Evolutionary conservation across 2,113 vertebrate genomes (phyloP).

Genomic region (Pelodiscus sinensis): DNA sequence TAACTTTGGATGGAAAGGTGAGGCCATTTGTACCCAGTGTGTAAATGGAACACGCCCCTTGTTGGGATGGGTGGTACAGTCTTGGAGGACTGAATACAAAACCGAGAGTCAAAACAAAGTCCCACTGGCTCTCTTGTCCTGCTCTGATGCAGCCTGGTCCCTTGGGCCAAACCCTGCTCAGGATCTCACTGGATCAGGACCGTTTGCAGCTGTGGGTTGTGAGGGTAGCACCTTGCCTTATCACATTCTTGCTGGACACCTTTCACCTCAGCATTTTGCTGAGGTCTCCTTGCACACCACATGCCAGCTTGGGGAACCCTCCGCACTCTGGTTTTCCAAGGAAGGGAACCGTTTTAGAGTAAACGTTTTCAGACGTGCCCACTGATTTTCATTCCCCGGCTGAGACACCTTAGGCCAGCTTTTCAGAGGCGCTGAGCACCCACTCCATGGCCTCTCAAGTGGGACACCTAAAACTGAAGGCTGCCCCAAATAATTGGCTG

Average conservation of each 20-base stretch:
- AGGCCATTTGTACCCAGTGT: not conserved
- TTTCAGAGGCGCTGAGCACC: not conserved
- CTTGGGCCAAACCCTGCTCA: not conserved
- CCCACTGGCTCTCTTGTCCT: not conserved
- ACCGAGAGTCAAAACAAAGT: not conserved
- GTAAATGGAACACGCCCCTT: accelerated
- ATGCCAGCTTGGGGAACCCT: not conserved
- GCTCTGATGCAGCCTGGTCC: not conserved
- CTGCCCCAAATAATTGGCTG: not conserved
- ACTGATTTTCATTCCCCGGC: constrained; percentile 30
- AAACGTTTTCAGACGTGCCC: constrained; percentile 8
- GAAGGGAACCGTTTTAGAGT: constrained; percentile 26
- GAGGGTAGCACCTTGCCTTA: not conserved
- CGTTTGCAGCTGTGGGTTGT: constrained; percentile 8
- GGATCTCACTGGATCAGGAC: not conserved
- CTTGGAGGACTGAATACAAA: not conserved
- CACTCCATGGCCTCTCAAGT: not conserved
- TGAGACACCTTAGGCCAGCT: not conserved
- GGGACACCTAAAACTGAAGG: not conserved
- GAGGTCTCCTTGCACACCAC: not conserved
- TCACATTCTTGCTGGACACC: constrained; percentile 18
- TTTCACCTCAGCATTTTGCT: constrained; percentile 60
- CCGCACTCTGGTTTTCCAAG: constrained; percentile 63
- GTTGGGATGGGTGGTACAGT: not conserved
- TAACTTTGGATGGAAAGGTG: not conserved